Evolutionary conservation across 30 jellyfish, hydroid and myxozoan genomes (phyloP), one percentile per base, ranked within the genome.

Genomic region (Catostylus mosaicus): DNA sequence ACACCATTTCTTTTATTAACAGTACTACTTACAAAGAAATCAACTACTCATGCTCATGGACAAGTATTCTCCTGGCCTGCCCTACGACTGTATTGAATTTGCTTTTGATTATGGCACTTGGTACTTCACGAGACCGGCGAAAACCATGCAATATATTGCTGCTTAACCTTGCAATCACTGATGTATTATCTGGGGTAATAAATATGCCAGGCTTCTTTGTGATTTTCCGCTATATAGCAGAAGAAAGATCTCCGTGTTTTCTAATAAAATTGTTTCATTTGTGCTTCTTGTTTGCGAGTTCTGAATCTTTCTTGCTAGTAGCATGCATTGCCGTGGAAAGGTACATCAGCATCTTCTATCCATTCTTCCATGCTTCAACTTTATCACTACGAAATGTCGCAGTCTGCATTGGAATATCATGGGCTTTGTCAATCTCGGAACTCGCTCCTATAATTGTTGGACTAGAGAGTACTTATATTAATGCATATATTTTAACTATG

Each of bases 81-180:
- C n/a, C n/a, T n/a, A n/a, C n/a, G n/a, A n/a, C n/a, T n/a, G n/a
- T n/a, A n/a, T n/a, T n/a, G n/a, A n/a, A n/a, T n/a, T n/a, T n/a
- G n/a, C n/a, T n/a, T n/a, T n/a, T n/a, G n/a, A n/a, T n/a, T n/a
- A n/a, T n/a, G n/a, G n/a, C n/a, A 0, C 51, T 54, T 24, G 32
- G 34, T 35, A 76, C 72, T 12, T 12, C 43, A 11, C 56, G 59
- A 51, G 77, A 76, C 20, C 68, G 77, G 18, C 31, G 24, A 19
- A 76, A 57, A 77, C 88, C 88, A 30, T 76, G 67, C 68, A 26
- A 76, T 36, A 43, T n/a, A n/a, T n/a, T n/a, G n/a, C n/a, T n/a
- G n/a, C n/a, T n/a, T n/a, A n/a, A n/a, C n/a, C n/a, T n/a, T n/a
- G n/a, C n/a, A n/a, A n/a, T n/a, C n/a, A n/a, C n/a, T n/a, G n/a